Percentiles rank a stretch among this genome's conserved stretches.
These are phyloP conservation scores for Spodoptera littoralis DNA, from an alignment of 2,888 invertebrate genomes.

Conservation along the genomic window DNA sequence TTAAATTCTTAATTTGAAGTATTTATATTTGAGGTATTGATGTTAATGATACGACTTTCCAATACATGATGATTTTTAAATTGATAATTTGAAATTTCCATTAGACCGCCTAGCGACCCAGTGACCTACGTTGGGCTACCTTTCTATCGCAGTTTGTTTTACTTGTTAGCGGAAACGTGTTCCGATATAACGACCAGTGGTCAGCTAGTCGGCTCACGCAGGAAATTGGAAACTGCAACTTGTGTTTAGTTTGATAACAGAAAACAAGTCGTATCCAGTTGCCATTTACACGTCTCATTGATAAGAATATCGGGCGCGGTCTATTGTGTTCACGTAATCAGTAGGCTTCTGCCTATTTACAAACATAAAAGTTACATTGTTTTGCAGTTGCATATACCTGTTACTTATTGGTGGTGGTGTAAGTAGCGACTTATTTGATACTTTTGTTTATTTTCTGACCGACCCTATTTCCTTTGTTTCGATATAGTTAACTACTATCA, in stretches of 20 bases:
- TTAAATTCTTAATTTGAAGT: constrained; percentile 8
- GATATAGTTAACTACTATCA: not conserved
- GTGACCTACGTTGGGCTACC: constrained; percentile 64
- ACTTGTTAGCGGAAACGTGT: constrained; percentile 69
- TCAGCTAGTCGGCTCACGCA: constrained; percentile 58
- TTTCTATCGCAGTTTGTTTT: constrained; percentile 72
- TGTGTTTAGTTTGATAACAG: constrained; percentile 39
- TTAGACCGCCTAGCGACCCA: constrained; percentile 65
- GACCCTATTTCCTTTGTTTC: too few species aligned
- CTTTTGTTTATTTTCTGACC: too few species aligned
- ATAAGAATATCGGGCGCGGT: constrained; percentile 22
- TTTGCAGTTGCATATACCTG: too few species aligned
- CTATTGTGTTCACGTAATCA: constrained; percentile 5
- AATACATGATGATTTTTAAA: constrained; percentile 45
- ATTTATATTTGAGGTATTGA: constrained; percentile 3
- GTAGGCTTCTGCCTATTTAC: too few species aligned
- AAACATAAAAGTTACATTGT: not conserved
- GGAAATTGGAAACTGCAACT: constrained; percentile 60
- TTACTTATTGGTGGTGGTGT: too few species aligned
- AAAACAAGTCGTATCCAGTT: constrained; percentile 38
- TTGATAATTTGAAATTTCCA: constrained; percentile 51
- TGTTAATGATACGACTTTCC: constrained; percentile 47
- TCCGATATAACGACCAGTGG: constrained; percentile 59
- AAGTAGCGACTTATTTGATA: too few species aligned
- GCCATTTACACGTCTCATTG: constrained; percentile 19